Base-by-base conservation (phyloP, 2,113 vertebrate genomes). In the Lates calcarifer region DNA sequence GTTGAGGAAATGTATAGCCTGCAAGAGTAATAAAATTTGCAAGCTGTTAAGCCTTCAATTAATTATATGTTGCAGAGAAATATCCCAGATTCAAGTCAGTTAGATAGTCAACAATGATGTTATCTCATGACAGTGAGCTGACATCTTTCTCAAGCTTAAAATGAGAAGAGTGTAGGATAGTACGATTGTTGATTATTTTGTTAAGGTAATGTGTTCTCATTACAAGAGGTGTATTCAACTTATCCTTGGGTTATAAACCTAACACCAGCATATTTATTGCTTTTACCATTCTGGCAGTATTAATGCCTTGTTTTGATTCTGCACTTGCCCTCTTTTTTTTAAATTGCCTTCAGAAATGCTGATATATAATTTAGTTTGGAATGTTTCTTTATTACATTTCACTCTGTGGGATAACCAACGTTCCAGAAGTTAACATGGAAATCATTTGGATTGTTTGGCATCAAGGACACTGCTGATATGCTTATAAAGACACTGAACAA, bases 31-130 rank as follows among this genome's bases (percentile, higher is more conserved):
- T 87, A 78, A 58, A 67, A 87, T 90, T 79, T 75, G 71, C 67
- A 80, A 86, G 81, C 79, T 81, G 65, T 82, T 83, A 45, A 29
- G 70, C 81, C 81, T 89, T 76, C 90, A 85, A 82, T 85, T 56
- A 79, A 85, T 89, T 82, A 88, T 29, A 65, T 43, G 15, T 43
- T 43, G 1, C 14, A 43, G 41, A 43, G 41, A 5, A 43, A 43
- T 17, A 43, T 47, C 43, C 17, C 17, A 47, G 43, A 18, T 47
- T 47, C 5, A 18, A 47, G 43, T 47, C 20, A 47, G 17, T 47
- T 56, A 39, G 74, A 47, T 69, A 24, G 55, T 75, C 49, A n/a
- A 62, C 47, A 39, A 67, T 81, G 82, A 68, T 72, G 72, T 88
- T 78, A 65, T 75, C n/a, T 82, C 47, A 72, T 78, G 81, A 87